These are phyloP conservation scores for Macheiramphus alcinus DNA, from an alignment of 2,113 vertebrate genomes.

Conservation along the genomic window DNA sequence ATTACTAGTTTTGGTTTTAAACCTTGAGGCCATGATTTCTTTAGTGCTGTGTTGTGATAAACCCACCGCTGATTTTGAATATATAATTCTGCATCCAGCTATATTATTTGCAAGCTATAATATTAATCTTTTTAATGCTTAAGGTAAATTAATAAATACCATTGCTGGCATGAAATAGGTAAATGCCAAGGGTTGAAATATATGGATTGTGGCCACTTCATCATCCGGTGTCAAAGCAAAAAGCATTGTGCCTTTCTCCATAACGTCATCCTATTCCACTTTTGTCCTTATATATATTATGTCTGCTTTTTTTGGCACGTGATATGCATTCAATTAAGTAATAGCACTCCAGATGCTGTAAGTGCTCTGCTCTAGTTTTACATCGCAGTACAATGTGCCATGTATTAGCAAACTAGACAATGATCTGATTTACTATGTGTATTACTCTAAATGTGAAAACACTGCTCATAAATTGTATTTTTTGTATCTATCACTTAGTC, in stretches of 20 bases:
- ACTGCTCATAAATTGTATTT: not conserved
- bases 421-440: conserved; percentile 1
- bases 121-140: not conserved
- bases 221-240: not conserved
- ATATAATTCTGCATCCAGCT: not conserved
- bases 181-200: not conserved
- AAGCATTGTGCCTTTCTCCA: not conserved
- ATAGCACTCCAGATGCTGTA: not conserved
- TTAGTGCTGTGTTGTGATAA: not conserved
- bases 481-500: not conserved
- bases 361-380: not conserved
- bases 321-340: not conserved
- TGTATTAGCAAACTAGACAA: conserved; percentile 23
- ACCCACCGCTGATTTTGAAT: not conserved
- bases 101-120: not conserved
- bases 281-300: not conserved
- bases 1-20: not conserved
- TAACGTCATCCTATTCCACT: not conserved
- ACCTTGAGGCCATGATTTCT: not conserved
- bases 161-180: not conserved
- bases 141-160: not conserved
- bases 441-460: conserved; percentile 4
- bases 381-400: not conserved
- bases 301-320: not conserved
- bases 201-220: not conserved